Base-by-base conservation (phyloP, 1,140 invertebrate species). In the Manduca sexta region DNA sequence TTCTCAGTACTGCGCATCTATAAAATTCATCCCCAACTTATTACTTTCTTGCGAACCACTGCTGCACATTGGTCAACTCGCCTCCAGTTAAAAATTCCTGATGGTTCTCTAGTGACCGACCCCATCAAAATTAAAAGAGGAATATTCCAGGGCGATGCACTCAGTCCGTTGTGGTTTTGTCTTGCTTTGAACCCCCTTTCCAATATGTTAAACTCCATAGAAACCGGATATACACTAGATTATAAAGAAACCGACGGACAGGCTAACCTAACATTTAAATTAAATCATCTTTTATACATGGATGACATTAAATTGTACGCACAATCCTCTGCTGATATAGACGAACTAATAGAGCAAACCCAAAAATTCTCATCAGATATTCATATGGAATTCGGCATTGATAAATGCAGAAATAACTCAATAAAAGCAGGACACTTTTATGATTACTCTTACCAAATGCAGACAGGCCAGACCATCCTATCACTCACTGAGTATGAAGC, bases 101-200 rank as follows among this genome's bases (percentile, higher is more conserved):
- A 21, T 21, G 21, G 21, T 7, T 7, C 14, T 12, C 30, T 16
- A 34, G n/a, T 17, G 31, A 33, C 42, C 2, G 21, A 11, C 10
- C 3, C 37, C 12, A 39, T 39, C 3, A 18, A 42, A 8, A 42
- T 42, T 5, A 10, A n/a, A 2, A n/a, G 40, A 26, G 40, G 40
- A 3, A 42, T 42, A 42, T 42, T 13, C 12, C 40, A 42, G 14
- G 40, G 40, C 3, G 40, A 42, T 29, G 11, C 40, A 13, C 14
- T 42, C 4, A 42, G 21, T 7, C 21, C 21, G 7, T 21, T 21
- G 21, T 21, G 21, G 21, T 21, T 21, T 21, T 21, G 21, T 21
- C 21, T 21, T 7, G 21, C 21, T 7, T 7, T 21, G 21, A 21
- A 21, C 21, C 21, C 21, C 7, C 21, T 21, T 7, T 21, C 21